These are phyloP conservation scores for Gopherus flavomarginatus DNA, from an alignment of 2,113 vertebrate genomes.

Conservation along the genomic window DNA sequence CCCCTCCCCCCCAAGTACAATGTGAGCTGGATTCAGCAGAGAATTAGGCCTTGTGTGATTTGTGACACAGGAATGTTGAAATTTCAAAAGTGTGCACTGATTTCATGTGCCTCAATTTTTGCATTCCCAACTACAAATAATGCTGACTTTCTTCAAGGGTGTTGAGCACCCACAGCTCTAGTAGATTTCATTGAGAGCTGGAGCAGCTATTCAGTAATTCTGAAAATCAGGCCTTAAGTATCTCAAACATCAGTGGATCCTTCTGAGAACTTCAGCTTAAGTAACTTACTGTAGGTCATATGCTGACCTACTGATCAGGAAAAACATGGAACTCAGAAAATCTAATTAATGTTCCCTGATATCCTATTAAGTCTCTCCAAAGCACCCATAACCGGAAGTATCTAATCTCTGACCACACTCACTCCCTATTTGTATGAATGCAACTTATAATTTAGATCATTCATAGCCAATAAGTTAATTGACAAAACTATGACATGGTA, in stretches of 20 bases:
- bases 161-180: neutral
- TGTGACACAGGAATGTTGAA: neutral
- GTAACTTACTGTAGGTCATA: neutral
- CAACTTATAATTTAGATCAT: neutral
- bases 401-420: neutral
- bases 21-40: neutral
- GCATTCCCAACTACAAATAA: neutral
- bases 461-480: neutral
- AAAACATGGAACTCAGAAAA: neutral
- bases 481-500: neutral
- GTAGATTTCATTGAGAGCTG: neutral
- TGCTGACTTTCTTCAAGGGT: neutral
- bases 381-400: neutral
- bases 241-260: fast-evolving
- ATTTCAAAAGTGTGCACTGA: neutral
- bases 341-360: neutral
- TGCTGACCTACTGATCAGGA: neutral
- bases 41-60: neutral
- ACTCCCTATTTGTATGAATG: neutral
- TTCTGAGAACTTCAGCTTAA: neutral
- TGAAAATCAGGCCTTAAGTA: neutral
- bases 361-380: neutral
- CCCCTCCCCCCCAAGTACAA: neutral
- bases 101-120: neutral
- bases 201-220: neutral